These are phyloP conservation scores for Cantharis lateralis DNA, from an alignment of 2,888 invertebrate genomes.

Conservation along the genomic window DNA sequence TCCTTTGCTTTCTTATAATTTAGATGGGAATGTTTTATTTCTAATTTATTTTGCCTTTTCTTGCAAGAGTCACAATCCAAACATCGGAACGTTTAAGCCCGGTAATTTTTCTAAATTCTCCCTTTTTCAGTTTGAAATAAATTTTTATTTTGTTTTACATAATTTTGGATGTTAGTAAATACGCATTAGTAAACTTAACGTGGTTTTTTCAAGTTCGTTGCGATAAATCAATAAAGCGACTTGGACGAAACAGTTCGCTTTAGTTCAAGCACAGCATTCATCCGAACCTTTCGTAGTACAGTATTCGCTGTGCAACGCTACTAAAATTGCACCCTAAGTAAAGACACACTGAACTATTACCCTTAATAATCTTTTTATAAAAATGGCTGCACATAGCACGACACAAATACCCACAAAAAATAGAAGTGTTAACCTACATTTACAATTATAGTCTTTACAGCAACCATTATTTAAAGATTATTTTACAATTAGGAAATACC, in stretches of 20 bases:
- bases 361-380: constrained; percentile 37
- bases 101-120: neutral
- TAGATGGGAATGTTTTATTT: neutral
- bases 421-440: constrained; percentile 30
- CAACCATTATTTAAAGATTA: constrained; percentile 16
- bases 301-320: neutral
- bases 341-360: neutral
- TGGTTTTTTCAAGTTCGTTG: neutral
- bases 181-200: neutral
- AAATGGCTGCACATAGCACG: constrained; percentile 43
- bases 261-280: neutral
- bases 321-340: neutral
- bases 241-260: neutral
- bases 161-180: neutral
- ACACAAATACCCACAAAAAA: constrained; percentile 22
- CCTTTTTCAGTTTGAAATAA: neutral
- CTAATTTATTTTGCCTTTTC: neutral
- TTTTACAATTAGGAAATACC: constrained; percentile 20
- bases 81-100: neutral
- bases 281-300: neutral
- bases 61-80: neutral
- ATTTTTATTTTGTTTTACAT: neutral
- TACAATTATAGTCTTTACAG: constrained; percentile 30
- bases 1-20: neutral
- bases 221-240: neutral